Evolutionary conservation across 2,113 vertebrate genomes (phyloP).

Genomic region (Barnardius zonarius): DNA sequence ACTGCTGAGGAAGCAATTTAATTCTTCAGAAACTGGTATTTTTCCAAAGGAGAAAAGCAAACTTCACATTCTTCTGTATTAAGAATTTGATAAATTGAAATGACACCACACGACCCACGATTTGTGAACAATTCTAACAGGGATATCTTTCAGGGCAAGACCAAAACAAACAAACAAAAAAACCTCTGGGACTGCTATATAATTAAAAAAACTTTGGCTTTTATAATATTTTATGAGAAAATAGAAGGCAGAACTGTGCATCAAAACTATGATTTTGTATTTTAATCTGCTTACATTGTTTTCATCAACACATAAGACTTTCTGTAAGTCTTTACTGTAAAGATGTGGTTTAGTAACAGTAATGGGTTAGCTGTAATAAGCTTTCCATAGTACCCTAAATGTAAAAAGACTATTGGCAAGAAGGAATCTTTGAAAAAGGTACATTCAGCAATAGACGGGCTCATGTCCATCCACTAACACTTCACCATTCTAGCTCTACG

Average conservation of each 20-base stretch:
- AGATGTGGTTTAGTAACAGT: constrained; percentile 6
- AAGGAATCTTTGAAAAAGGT: not conserved
- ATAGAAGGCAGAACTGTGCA: constrained; percentile 37
- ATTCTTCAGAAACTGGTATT: not conserved
- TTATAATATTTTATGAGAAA: not conserved
- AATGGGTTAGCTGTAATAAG: constrained; percentile 7
- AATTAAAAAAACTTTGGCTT: constrained; percentile 53
- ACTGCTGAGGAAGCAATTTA: not conserved
- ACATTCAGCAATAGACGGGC: not conserved
- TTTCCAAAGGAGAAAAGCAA: constrained; percentile 5
- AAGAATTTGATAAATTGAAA: not conserved
- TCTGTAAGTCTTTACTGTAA: not conserved
- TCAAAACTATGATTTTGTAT: not conserved
- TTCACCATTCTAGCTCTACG: constrained; percentile 92
- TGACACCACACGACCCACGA: not conserved
- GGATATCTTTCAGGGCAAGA: not conserved
- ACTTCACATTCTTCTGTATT: not conserved
- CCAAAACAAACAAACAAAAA: not conserved
- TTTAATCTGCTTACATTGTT: constrained; percentile 17
- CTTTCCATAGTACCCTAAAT: not conserved
- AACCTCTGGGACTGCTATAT: not conserved
- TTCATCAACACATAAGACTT: not conserved
- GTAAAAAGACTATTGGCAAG: not conserved
- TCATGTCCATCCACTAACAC: not conserved
- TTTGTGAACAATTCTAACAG: not conserved